Evolutionary conservation across 2,797 vertebrate genomes (phyloP).

Genomic region (Propithecus deckenii): DNA sequence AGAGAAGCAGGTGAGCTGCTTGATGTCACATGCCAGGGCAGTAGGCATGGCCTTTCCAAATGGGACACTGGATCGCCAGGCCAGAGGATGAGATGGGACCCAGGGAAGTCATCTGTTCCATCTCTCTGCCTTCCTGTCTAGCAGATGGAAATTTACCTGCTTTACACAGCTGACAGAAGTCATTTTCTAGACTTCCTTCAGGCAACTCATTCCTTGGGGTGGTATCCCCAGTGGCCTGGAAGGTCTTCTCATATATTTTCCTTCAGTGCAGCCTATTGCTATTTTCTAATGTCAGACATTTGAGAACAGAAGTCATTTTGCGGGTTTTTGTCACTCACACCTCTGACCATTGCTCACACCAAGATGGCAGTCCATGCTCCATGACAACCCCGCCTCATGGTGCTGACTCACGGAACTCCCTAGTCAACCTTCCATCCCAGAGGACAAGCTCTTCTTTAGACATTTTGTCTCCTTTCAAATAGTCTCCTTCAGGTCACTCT

Average conservation of each 20-base stretch:
- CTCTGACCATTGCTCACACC: neutral
- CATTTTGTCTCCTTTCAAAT: neutral
- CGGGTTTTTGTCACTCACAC: neutral
- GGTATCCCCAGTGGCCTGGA: neutral
- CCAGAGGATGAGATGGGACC: neutral
- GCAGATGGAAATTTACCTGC: neutral
- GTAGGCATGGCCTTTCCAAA: neutral
- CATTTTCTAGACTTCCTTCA: neutral
- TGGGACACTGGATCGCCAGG: neutral
- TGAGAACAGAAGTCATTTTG: neutral
- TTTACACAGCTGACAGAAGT: neutral
- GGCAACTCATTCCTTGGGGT: neutral
- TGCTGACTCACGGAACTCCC: neutral
- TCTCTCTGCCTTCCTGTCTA: neutral
- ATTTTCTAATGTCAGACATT: neutral
- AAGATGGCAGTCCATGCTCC: neutral
- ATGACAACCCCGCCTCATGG: neutral
- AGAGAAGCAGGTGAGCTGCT: neutral
- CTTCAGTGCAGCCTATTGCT: neutral
- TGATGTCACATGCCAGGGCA: neutral
- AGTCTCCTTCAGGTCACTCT: neutral
- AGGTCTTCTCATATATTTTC: neutral
- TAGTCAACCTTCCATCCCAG: neutral
- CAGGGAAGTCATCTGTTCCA: neutral
- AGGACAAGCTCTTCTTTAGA: neutral